phyloP scores from a whole-genome alignment of 2,888 invertebrate species.

The Seira ritae region DNA sequence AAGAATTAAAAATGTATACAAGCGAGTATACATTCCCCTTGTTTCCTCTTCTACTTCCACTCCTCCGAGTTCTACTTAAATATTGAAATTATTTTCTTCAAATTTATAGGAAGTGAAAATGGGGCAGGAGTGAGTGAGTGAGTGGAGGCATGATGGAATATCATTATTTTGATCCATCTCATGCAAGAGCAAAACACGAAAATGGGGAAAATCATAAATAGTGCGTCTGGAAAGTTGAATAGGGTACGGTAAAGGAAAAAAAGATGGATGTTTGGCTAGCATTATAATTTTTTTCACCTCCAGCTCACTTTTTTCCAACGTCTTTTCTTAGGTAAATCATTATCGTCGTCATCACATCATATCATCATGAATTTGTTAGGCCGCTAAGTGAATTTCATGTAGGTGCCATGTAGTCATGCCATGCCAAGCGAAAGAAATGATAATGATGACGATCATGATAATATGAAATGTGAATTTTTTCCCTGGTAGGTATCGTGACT shows the following conservation, averaged over 20 bases:
- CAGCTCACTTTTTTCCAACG: background rate
- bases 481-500: conserved; percentile 46
- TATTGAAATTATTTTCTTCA: background rate
- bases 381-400: conserved; percentile 26
- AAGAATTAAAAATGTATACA: background rate
- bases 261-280: background rate
- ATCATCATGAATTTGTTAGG: background rate
- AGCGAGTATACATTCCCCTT: background rate
- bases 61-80: background rate
- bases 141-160: background rate
- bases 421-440: background rate
- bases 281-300: background rate
- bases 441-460: conserved; percentile 2
- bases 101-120: background rate
- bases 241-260: background rate
- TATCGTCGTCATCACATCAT: too few relatives aligned
- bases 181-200: background rate
- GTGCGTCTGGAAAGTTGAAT: background rate
- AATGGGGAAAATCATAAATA: background rate
- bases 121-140: too few relatives aligned
- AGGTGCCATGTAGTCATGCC: conserved; percentile 4
- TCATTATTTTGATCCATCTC: background rate
- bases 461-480: conserved; percentile 19
- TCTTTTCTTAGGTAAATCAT: background rate
- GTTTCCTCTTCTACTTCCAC: background rate